Conservation (phyloP, 2,888 invertebrate genomes). For the Pseudococcus longispinus region DNA sequence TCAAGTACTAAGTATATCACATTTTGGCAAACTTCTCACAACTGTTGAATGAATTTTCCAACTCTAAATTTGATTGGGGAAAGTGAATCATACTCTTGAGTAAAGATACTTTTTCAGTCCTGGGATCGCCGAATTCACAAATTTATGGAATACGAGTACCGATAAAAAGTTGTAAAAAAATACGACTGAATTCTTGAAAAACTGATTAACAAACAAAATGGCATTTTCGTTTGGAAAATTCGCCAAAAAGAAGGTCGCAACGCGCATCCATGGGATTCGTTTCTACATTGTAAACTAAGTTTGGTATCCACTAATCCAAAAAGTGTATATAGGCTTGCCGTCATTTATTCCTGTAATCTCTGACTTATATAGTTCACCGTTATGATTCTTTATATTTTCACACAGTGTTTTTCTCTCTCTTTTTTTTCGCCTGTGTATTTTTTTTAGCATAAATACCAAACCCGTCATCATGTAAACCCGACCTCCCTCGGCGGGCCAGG, state of each 20-base stretch:
- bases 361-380: slow-evolving; percentile 39
- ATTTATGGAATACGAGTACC: no score
- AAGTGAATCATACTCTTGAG: no score
- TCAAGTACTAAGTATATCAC: no score
- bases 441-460: slow-evolving; percentile 20
- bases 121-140: no score
- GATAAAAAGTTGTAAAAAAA: no score
- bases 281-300: slow-evolving; percentile 2
- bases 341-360: slow-evolving; percentile 44
- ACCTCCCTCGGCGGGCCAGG: not conserved
- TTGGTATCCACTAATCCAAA: slow-evolving; percentile 42
- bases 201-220: no score
- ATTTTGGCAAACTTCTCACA: no score
- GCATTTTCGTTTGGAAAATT: not conserved
- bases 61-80: no score
- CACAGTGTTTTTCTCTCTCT: not conserved
- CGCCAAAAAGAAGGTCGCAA: not conserved
- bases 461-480: slow-evolving; percentile 4
- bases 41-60: no score
- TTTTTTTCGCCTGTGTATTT: not conserved
- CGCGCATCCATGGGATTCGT: not conserved
- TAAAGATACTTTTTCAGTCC: no score
- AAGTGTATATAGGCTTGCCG: slow-evolving; percentile 38
- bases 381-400: slow-evolving; percentile 42
- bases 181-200: no score